Evolutionary conservation across 2,797 vertebrate genomes (phyloP), one percentile per base, ranked within the genome.

Genomic region (Lutjanus campechanus): DNA sequence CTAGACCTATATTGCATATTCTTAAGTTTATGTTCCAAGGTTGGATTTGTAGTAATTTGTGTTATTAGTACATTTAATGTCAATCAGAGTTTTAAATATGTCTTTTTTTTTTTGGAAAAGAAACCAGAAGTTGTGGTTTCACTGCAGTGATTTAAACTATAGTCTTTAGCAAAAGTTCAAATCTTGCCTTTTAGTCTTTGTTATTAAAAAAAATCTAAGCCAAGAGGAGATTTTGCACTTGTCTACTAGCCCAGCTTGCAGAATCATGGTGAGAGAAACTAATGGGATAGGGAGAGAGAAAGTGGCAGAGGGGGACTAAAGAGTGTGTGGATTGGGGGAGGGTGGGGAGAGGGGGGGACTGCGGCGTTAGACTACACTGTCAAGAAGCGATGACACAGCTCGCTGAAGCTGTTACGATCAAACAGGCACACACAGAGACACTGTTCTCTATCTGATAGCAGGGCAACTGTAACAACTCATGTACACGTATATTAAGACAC

Each of bases 301-400:
- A 47, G 47, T 67, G 51, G 53, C 47, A 79, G 59, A 43, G 50
- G 60, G 25, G 46, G 29, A 50, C 29, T 11, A 56, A 36, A 20
- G 40, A 63, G 65, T 60, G 59, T 54, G 69, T 62, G 68, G 41
- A 62, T 25, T 22, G 36, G 62, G 61, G 17, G 19, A 20, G 41
- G 47, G 50, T 4, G 11, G 20, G 29, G 43, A 2, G 4, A 50
- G 61, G n/a, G 68, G 22, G 19, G 22, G 41, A 84, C 85, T 87
- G 85, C 85, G 51, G 85, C 72, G 54, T 76, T 81, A 41, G 74
- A 77, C 56, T 64, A 62, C 70, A 69, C 73, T 77, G 65, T 81
- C 68, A 76, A 61, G 55, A 78, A 50, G 12, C 59, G 47, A 84
- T 84, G 82, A 84, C 85, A 87, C 82, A 84, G 85, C 81, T 81